These are phyloP conservation scores for Seira sanloemensis DNA, from an alignment of 2,888 invertebrate species.

Conservation along the genomic window DNA sequence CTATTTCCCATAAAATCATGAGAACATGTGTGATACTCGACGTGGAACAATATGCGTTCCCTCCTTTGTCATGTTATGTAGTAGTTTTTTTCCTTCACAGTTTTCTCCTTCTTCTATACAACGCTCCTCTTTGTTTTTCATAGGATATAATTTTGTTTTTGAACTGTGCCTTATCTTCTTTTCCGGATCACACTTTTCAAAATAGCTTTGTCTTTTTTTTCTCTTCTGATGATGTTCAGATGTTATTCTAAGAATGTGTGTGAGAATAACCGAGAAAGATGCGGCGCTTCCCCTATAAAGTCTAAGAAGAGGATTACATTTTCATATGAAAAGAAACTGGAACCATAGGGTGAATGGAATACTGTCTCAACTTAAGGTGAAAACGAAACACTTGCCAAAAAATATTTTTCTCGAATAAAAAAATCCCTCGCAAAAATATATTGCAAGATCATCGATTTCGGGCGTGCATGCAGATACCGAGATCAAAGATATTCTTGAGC, in stretches of 20 bases:
- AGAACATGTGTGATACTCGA: constrained; percentile 35
- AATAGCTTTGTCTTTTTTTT: background rate
- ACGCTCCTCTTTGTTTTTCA: background rate
- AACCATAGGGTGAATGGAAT: background rate
- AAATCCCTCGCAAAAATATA: too few relatives aligned
- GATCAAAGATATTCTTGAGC: background rate
- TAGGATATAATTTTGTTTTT: background rate
- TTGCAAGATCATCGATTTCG: too few relatives aligned
- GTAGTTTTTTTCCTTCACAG: background rate
- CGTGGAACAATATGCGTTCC: constrained; percentile 5
- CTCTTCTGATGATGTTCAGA: background rate
- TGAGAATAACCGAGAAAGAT: background rate
- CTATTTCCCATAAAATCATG: constrained; percentile 43
- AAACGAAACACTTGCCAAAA: too few relatives aligned
- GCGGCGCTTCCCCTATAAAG: background rate
- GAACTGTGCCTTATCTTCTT: background rate
- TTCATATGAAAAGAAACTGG: background rate
- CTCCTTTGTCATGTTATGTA: constrained; percentile 15
- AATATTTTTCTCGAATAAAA: too few relatives aligned
- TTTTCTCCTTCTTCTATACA: background rate
- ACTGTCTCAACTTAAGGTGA: too few relatives aligned
- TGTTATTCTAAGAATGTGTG: background rate
- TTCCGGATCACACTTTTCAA: background rate
- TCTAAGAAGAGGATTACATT: background rate
- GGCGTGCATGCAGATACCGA: background rate